Percentiles rank a stretch among this genome's conserved stretches.
phyloP scores from a whole-genome alignment of 2,888 invertebrate genomes.

The Leptogaster cylindrica region DNA sequence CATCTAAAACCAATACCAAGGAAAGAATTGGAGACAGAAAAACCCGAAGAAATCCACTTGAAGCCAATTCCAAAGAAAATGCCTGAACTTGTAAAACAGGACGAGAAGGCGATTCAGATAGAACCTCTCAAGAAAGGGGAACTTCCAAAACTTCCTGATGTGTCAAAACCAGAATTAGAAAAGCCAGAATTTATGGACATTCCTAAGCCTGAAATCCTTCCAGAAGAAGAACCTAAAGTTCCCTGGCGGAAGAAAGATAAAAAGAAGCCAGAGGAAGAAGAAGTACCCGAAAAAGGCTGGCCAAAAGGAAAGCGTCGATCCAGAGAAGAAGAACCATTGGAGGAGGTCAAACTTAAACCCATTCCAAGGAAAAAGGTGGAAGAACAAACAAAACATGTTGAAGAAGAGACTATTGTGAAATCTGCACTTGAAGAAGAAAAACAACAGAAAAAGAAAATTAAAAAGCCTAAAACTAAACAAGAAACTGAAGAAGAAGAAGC shows the following conservation, averaged over 20 bases:
- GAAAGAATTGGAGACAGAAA: slow-evolving; percentile 48
- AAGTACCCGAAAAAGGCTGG: slow-evolving; percentile 58
- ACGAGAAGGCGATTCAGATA: not conserved
- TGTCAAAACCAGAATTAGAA: slow-evolving; percentile 52
- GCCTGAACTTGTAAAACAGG: not conserved
- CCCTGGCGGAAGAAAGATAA: slow-evolving; percentile 61
- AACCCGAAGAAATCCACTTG: slow-evolving; percentile 53
- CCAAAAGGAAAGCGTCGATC: slow-evolving; percentile 57
- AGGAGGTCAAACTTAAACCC: slow-evolving; percentile 60
- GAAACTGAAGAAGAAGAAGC: slow-evolving; percentile 46
- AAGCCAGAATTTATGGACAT: slow-evolving; percentile 55
- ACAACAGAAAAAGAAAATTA: slow-evolving; percentile 4
- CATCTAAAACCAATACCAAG: slow-evolving; percentile 49
- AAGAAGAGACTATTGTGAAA: slow-evolving; percentile 49
- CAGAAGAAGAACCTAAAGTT: slow-evolving; percentile 49
- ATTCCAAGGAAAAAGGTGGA: slow-evolving; percentile 57
- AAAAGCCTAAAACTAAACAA: not conserved
- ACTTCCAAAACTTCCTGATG: slow-evolving; percentile 48
- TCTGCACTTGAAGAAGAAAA: slow-evolving; percentile 55
- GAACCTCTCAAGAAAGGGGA: not conserved
- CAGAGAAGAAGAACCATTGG: slow-evolving; percentile 57
- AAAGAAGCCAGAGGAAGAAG: slow-evolving; percentile 58
- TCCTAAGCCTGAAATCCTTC: slow-evolving; percentile 48
- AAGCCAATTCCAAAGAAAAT: slow-evolving; percentile 47
- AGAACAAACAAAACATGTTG: slow-evolving; percentile 50